A percentile compares a stretch with the other conserved stretches of the same genome.
phyloP scores from a whole-genome alignment of 2,797 vertebrate species.

The Remorina albescens region DNA sequence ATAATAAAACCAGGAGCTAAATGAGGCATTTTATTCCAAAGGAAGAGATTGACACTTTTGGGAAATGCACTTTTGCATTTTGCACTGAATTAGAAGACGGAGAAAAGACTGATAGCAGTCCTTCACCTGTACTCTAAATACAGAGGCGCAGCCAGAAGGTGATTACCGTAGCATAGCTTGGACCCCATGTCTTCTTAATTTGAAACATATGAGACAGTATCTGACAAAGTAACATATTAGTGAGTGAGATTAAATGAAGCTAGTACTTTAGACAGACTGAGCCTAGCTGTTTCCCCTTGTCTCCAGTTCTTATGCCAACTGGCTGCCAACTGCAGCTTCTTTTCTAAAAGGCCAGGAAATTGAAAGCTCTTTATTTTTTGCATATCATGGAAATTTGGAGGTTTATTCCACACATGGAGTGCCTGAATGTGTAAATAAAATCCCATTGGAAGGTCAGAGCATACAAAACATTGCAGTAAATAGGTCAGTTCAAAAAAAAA shows the following conservation, averaged over 20 bases:
- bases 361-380: not conserved
- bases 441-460: not conserved
- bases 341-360: not conserved
- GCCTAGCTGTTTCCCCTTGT: not conserved
- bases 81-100: not conserved
- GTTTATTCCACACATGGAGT: not conserved
- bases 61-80: not conserved
- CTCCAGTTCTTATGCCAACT: not conserved
- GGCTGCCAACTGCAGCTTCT: not conserved
- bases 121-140: not conserved
- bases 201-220: not conserved
- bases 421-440: not conserved
- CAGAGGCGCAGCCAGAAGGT: not conserved
- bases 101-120: not conserved
- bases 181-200: not conserved
- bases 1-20: constrained; percentile 7
- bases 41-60: not conserved
- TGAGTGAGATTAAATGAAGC: not conserved
- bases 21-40: not conserved
- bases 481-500: not conserved
- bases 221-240: not conserved
- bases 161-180: not conserved
- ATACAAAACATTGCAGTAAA: not conserved
- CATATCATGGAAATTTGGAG: constrained; percentile 1
- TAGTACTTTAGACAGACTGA: not conserved